These are phyloP conservation scores for Pteria penguin DNA, from an alignment of 2,888 invertebrate species.

Conservation along the genomic window DNA sequence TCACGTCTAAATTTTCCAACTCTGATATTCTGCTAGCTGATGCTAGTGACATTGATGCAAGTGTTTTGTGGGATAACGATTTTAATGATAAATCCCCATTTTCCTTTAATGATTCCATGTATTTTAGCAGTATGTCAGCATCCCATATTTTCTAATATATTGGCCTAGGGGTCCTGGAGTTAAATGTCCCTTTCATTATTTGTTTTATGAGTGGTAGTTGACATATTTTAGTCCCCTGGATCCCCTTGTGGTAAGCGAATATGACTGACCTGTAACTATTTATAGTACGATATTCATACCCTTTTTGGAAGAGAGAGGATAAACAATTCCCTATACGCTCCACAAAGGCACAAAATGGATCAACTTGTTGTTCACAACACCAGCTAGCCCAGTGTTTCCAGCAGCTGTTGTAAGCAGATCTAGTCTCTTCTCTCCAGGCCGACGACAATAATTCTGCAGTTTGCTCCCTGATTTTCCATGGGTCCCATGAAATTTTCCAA, in stretches of 20 bases:
- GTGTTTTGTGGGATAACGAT: no score
- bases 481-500: not conserved
- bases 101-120: no score
- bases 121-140: not conserved
- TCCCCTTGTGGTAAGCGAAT: not conserved
- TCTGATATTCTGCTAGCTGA: no score
- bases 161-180: not conserved
- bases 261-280: constrained; percentile 2
- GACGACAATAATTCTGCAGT: not conserved
- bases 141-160: constrained; percentile 9
- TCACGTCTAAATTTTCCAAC: no score
- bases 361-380: constrained; percentile 10
- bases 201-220: constrained; percentile 6
- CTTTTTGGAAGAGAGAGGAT: not conserved
- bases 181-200: constrained; percentile 3
- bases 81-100: no score
- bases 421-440: not conserved
- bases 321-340: constrained; percentile 8
- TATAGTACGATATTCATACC: not conserved
- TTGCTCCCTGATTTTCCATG: not conserved
- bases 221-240: not conserved
- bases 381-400: constrained; percentile 19
- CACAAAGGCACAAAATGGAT: constrained; percentile 14
- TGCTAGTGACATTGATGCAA: no score
- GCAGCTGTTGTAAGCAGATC: constrained; percentile 26